Base-by-base conservation (phyloP, 2,797 vertebrate species). In the Natrix natrix region DNA sequence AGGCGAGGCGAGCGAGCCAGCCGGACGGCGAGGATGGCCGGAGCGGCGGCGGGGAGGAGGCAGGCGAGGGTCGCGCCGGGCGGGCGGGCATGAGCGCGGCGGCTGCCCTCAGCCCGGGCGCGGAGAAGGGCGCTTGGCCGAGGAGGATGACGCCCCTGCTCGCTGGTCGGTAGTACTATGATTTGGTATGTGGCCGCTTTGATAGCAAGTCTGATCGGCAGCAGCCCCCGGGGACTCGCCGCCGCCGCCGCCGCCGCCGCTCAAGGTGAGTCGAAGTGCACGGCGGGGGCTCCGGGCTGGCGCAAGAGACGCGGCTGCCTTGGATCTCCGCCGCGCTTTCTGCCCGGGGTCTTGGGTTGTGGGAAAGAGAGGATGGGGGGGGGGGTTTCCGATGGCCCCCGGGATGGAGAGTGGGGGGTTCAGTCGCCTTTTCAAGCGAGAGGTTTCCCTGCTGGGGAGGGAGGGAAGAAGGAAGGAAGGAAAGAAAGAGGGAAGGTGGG, bases 161-260 rank as follows among this genome's bases (percentile, higher is more conserved):
- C 98, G 98, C 98, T 96, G 98, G 97, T 98, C 98, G 98, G 98
- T 98, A 98, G 98, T 98, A 99, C 99, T 99, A 99, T 99, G 99
- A 99, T 99, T 99, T 99, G 99, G 98, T 99, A 99, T 99, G 99
- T 99, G 99, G 98, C 98, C 98, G 98, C 99, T 99, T 98, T 99
- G 98, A 99, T 99, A 98, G 99, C 99, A 99, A 99, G 99, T 99
- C 98, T 99, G 98, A 98, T 99, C 98, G 98, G 97, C 93, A 98
- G 97, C 93, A 98, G 48, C 48, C 48, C 98, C 98, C 97, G 98
- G 98, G 99, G 98, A 98, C 98, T 99, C 97, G 98, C 37, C 32
- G 74, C 98, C 97, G 99, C 98, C 26, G 61, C 98, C 98, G 98
- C 83, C 13, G 48, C 98, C 97, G 98, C 98, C 97, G 99, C 98